phyloP scores from a whole-genome alignment of 1,140 invertebrate species.

The Drosophila tropicalis region DNA sequence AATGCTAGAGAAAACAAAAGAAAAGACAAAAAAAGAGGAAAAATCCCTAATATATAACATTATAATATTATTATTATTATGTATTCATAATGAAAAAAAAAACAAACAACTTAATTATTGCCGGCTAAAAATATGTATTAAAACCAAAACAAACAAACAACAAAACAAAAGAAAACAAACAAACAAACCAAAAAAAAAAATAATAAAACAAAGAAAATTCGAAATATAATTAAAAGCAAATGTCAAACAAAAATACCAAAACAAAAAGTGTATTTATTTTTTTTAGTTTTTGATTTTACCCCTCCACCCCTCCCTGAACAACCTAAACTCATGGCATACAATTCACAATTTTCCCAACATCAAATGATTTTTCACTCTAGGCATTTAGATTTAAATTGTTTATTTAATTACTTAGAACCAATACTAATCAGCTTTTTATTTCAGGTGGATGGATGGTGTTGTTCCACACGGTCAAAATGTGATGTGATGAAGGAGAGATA shows the following conservation, averaged over 20 bases:
- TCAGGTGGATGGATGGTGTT: slow-evolving; percentile 70
- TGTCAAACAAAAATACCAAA: slow-evolving; percentile 77
- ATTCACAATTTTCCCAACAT: neutral
- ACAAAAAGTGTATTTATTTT: slow-evolving; percentile 71
- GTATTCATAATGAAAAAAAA: slow-evolving; percentile 65
- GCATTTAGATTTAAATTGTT: neutral
- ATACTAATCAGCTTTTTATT: slow-evolving; percentile 81
- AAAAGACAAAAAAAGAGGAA: neutral
- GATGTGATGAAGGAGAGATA: no score
- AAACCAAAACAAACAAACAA: slow-evolving; percentile 22
- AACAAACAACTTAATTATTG: slow-evolving; percentile 62
- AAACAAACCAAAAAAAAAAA: slow-evolving; percentile 23
- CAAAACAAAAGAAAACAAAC: slow-evolving; percentile 26
- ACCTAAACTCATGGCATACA: no score
- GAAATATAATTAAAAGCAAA: slow-evolving; percentile 81
- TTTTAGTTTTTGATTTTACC: slow-evolving; percentile 48
- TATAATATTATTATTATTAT: slow-evolving; percentile 64
- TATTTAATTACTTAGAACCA: slow-evolving; percentile 47
- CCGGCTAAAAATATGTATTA: slow-evolving; percentile 68
- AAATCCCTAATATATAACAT: neutral
- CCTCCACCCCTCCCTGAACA: neutral
- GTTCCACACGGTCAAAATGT: neutral
- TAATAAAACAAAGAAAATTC: slow-evolving; percentile 47
- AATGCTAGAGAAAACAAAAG: neutral
- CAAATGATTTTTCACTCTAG: neutral